Evolutionary conservation across 2,113 vertebrate genomes (phyloP).

Genomic region (Vanacampus margaritifer): DNA sequence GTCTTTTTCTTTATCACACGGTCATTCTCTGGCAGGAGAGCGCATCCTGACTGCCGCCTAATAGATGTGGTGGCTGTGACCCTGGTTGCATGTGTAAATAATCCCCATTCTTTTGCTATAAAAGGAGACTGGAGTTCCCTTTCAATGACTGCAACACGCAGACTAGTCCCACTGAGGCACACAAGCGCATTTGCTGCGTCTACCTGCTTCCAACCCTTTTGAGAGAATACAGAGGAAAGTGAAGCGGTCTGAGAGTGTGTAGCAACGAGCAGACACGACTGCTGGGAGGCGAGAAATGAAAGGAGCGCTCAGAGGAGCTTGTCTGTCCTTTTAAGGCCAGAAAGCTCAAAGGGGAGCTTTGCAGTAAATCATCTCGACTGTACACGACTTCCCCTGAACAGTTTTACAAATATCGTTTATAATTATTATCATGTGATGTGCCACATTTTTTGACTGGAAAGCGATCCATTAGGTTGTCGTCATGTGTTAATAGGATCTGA

Average conservation of each 20-base stretch:
- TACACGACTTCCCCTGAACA: constrained; percentile 28
- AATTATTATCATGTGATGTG: not conserved
- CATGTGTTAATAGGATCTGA: constrained; percentile 15
- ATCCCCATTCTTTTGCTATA: constrained; percentile 88
- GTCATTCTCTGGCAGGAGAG: constrained; percentile 20
- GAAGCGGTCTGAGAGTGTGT: constrained; percentile 2
- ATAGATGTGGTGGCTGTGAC: constrained; percentile 61
- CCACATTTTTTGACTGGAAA: not conserved
- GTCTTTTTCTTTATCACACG: constrained; percentile 2
- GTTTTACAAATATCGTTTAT: not conserved
- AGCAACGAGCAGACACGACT: constrained; percentile 33
- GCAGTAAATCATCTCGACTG: constrained; percentile 56
- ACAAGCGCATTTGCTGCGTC: not conserved
- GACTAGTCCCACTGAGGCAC: not conserved
- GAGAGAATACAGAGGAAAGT: not conserved
- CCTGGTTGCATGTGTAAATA: constrained; percentile 76
- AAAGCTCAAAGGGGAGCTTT: constrained; percentile 48
- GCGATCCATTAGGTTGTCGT: not conserved
- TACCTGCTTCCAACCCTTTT: not conserved
- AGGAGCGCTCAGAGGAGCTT: constrained; percentile 33
- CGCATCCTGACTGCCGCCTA: constrained; percentile 40
- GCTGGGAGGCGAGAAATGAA: constrained; percentile 37
- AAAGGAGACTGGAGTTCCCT: constrained; percentile 82
- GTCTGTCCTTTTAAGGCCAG: constrained; percentile 70
- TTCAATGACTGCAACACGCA: constrained; percentile 74